Conservation (phyloP, 2,888 invertebrate genomes). For the Stegana nigrithorax region DNA sequence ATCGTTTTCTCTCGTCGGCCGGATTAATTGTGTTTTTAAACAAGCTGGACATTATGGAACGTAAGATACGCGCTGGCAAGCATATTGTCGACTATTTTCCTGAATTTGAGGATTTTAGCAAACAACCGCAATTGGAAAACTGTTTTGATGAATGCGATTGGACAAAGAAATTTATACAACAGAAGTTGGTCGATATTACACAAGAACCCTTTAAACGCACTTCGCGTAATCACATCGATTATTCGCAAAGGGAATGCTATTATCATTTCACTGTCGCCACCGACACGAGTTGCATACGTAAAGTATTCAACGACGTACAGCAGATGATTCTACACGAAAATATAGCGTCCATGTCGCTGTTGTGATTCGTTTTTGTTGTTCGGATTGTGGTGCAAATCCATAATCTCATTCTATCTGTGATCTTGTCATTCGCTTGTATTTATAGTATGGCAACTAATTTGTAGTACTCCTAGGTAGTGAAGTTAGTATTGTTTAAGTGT, state of each 20-base stretch:
- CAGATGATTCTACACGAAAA: constrained; percentile 73
- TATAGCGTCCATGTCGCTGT: constrained; percentile 69
- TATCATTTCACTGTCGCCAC: constrained; percentile 83
- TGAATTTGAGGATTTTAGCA: constrained; percentile 72
- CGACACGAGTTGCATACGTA: constrained; percentile 79
- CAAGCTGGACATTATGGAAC: constrained; percentile 81
- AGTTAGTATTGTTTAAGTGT: neutral
- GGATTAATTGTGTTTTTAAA: constrained; percentile 86
- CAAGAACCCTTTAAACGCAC: constrained; percentile 69
- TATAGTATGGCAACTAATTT: neutral
- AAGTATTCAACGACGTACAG: constrained; percentile 80
- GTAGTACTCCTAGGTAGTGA: neutral
- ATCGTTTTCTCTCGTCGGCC: constrained; percentile 76
- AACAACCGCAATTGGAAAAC: constrained; percentile 68
- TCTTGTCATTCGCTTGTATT: neutral
- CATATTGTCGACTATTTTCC: constrained; percentile 77
- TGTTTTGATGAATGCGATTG: constrained; percentile 74
- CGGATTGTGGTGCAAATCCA: too few species aligned
- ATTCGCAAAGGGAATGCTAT: constrained; percentile 73
- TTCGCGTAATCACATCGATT: constrained; percentile 64
- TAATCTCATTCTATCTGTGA: constrained; percentile 2
- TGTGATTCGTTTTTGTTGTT: constrained; percentile 35
- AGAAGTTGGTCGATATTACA: constrained; percentile 74
- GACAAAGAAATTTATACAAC: constrained; percentile 77
- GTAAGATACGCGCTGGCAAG: constrained; percentile 77